phyloP scores from a whole-genome alignment of 2,797 vertebrate genomes.

The Argentina silus region DNA sequence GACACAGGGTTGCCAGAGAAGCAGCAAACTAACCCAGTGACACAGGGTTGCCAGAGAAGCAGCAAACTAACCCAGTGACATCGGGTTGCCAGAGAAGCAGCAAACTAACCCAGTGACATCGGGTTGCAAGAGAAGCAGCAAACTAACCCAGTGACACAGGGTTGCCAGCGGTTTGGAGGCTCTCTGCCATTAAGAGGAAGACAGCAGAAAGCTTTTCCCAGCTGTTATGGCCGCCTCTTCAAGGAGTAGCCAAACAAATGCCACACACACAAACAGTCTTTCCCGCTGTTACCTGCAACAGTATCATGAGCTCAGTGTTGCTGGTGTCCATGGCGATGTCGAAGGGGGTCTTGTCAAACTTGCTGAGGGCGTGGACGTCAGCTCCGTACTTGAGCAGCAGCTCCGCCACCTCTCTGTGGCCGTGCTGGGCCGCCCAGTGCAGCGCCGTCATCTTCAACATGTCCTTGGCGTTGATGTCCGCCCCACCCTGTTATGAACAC shows the following conservation, averaged over 20 bases:
- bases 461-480: conserved; percentile 78
- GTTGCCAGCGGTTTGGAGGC: too few species aligned
- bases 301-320: conserved; percentile 75
- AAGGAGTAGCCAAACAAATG: neutral
- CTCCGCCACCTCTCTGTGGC: conserved; percentile 75
- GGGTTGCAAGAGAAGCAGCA: too few species aligned
- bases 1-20: too few species aligned
- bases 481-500: conserved; percentile 65
- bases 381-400: conserved; percentile 72
- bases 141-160: too few species aligned
- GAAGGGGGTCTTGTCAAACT: conserved; percentile 80
- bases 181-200: too few species aligned
- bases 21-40: too few species aligned
- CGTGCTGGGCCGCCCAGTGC: conserved; percentile 78
- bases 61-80: too few species aligned
- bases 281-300: conserved; percentile 74
- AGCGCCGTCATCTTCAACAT: conserved; percentile 82
- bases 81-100: too few species aligned
- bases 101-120: too few species aligned
- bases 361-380: conserved; percentile 75
- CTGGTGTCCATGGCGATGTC: conserved; percentile 79
- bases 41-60: too few species aligned
- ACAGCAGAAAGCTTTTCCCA: too few species aligned
- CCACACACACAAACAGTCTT: neutral
- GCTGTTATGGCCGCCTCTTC: too few species aligned